Conservation (phyloP, 2,888 invertebrate genomes). For the Allygus modestus region DNA sequence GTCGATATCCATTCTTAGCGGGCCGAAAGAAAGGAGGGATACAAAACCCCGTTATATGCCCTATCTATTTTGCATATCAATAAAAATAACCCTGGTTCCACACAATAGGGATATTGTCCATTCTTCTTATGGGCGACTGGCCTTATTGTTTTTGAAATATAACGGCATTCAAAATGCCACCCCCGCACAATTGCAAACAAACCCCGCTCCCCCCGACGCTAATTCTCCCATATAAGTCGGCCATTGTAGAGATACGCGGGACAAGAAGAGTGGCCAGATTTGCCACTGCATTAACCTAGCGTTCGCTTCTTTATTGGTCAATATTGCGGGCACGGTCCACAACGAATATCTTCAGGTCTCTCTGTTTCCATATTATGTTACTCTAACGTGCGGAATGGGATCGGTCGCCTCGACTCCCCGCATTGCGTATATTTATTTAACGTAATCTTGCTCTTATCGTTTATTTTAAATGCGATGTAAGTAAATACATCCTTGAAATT, state of each 20-base stretch:
- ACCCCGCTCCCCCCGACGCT: slow-evolving; percentile 52
- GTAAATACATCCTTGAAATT: too few species aligned
- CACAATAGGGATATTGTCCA: slow-evolving; percentile 66
- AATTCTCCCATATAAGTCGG: slow-evolving; percentile 61
- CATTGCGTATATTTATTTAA: not conserved
- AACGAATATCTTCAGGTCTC: not conserved
- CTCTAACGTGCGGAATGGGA: slow-evolving; percentile 1
- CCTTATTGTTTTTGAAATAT: slow-evolving; percentile 67
- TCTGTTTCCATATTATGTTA: not conserved
- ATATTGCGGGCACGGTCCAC: slow-evolving; percentile 18
- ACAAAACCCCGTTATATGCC: slow-evolving; percentile 62
- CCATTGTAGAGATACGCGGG: slow-evolving; percentile 51
- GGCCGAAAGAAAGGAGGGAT: slow-evolving; percentile 53
- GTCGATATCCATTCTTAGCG: slow-evolving; percentile 55
- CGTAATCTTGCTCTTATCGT: not conserved
- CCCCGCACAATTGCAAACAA: slow-evolving; percentile 58
- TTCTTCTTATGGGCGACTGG: slow-evolving; percentile 66
- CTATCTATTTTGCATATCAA: slow-evolving; percentile 70
- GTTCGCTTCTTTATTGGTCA: slow-evolving; percentile 51
- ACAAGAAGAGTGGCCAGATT: slow-evolving; percentile 48
- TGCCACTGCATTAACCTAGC: slow-evolving; percentile 59
- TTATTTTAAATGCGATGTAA: not conserved
- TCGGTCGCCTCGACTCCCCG: not conserved
- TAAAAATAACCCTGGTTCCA: slow-evolving; percentile 68
- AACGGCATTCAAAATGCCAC: slow-evolving; percentile 64